phyloP scores from a whole-genome alignment of 2,797 vertebrate genomes.

The Poeciliopsis infans region DNA sequence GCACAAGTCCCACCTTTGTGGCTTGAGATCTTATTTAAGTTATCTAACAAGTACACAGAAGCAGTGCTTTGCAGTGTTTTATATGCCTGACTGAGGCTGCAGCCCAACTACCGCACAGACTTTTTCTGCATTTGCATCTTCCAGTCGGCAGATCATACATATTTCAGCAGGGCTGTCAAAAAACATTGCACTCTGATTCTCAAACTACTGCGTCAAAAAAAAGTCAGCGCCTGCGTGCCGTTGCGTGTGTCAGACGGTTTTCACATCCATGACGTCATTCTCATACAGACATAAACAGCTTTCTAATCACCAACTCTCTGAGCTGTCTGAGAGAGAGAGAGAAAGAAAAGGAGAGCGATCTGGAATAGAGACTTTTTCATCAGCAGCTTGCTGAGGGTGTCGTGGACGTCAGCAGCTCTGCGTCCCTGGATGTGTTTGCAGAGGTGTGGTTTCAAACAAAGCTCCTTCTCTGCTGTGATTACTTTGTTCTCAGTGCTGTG shows the following conservation, averaged over 20 bases:
- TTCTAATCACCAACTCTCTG: constrained; percentile 11
- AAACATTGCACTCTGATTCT: constrained; percentile 16
- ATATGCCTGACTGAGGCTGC: background rate
- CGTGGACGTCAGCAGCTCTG: constrained; percentile 46
- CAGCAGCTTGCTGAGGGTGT: constrained; percentile 40
- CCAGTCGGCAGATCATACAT: constrained; percentile 8
- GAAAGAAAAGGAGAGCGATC: background rate
- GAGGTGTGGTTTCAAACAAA: constrained; percentile 36
- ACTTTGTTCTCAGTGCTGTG: constrained; percentile 23
- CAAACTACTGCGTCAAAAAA: constrained; percentile 12
- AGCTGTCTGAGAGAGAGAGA: background rate
- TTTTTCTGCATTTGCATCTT: background rate
- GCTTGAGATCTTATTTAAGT: background rate
- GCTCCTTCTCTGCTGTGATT: constrained; percentile 26
- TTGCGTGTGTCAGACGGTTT: constrained; percentile 27
- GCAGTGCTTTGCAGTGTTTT: background rate
- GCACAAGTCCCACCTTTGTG: background rate
- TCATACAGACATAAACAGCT: constrained; percentile 10
- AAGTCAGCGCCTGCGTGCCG: background rate
- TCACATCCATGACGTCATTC: constrained; percentile 27
- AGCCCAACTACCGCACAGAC: too few species aligned
- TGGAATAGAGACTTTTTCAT: constrained; percentile 47
- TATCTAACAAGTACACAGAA: background rate
- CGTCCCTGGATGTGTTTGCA: constrained; percentile 19
- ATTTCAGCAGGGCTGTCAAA: constrained; percentile 5